Percentiles rank a stretch among this genome's conserved stretches.
These are phyloP conservation scores for Pluvialis apricaria DNA, from an alignment of 2,113 vertebrate species.

Conservation along the genomic window DNA sequence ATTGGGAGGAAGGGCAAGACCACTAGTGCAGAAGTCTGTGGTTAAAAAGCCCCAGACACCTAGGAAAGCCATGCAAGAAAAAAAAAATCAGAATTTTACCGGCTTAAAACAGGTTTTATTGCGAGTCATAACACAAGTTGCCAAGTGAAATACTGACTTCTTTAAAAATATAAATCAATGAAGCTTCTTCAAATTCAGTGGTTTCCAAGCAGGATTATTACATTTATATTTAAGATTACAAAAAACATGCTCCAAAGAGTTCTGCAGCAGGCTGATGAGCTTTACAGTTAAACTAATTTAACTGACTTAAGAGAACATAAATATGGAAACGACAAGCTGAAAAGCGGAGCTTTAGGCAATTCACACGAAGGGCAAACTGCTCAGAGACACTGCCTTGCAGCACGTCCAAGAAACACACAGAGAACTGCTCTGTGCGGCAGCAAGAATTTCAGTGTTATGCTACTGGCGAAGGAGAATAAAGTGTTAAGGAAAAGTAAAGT, in stretches of 20 bases:
- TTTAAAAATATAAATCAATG: slow-evolving; percentile 4
- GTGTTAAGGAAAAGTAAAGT: background rate
- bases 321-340: background rate
- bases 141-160: background rate
- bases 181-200: background rate
- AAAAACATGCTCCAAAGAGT: background rate
- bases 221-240: background rate
- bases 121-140: background rate
- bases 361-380: background rate
- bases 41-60: background rate
- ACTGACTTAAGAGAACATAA: background rate
- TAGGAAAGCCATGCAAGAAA: background rate
- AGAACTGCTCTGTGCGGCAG: background rate
- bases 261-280: background rate
- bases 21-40: background rate
- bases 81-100: background rate
- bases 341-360: background rate
- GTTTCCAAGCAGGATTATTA: slow-evolving; percentile 19
- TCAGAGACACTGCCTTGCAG: background rate
- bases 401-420: background rate
- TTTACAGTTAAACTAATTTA: slow-evolving; percentile 6
- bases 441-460: background rate
- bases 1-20: background rate
- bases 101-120: background rate
- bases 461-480: background rate